Percentiles rank a stretch among this genome's conserved stretches.
Conservation (phyloP, 2,113 vertebrate genomes). For the Telmatochromis bifrenatus region DNA sequence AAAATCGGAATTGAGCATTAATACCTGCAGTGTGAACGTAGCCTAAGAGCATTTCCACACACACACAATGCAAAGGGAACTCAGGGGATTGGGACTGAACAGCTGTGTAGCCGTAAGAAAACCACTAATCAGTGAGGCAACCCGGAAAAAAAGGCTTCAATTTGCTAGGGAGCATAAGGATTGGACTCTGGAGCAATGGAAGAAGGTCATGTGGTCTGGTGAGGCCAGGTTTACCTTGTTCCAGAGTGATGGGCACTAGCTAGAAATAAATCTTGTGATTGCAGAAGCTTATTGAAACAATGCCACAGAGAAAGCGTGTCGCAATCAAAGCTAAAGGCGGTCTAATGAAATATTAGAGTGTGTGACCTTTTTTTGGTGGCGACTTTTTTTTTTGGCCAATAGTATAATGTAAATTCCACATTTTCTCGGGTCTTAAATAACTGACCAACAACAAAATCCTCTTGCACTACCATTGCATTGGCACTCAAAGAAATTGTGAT, state of each 20-base stretch:
- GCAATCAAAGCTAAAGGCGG: not conserved
- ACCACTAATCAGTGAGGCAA: not conserved
- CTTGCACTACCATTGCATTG: not conserved
- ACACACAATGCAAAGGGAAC: not conserved
- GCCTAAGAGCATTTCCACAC: not conserved
- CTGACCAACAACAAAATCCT: not conserved
- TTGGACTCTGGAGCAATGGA: not conserved
- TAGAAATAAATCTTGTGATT: not conserved
- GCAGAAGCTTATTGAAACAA: not conserved
- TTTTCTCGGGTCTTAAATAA: fast-evolving
- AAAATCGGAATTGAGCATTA: too few relatives aligned
- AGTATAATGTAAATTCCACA: not conserved
- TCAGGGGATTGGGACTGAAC: not conserved
- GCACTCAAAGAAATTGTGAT: not conserved
- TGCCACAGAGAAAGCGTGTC: not conserved
- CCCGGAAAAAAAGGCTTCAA: not conserved
- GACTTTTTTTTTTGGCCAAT: not conserved
- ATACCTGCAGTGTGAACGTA: too few relatives aligned
- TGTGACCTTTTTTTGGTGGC: not conserved
- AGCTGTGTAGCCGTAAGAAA: not conserved
- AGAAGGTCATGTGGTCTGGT: not conserved
- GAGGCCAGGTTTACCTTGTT: not conserved
- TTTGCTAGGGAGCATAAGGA: not conserved
- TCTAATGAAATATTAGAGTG: not conserved
- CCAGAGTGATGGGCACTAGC: not conserved